A percentile compares a stretch with the other conserved stretches of the same genome.
These are phyloP conservation scores for Apamea anceps DNA, from an alignment of 2,888 invertebrate species.

Conservation along the genomic window DNA sequence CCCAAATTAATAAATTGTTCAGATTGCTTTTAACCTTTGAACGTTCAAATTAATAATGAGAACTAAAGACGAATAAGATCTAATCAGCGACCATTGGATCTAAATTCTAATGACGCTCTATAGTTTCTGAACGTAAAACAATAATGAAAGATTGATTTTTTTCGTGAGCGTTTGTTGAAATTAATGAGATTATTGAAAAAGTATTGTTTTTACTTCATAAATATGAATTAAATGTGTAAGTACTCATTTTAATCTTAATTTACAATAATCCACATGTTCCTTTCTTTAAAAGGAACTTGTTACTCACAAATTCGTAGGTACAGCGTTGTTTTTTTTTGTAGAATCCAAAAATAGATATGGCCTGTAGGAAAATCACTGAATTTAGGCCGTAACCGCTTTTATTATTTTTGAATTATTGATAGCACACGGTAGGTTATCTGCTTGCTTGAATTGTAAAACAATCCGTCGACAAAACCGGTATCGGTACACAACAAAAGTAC, in stretches of 20 bases:
- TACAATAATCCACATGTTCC: neutral
- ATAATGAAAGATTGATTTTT: slow-evolving; percentile 56
- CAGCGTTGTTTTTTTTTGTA: slow-evolving; percentile 34
- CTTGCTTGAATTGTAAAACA: neutral
- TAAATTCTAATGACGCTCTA: neutral
- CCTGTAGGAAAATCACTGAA: slow-evolving; percentile 2
- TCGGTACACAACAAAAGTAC: neutral
- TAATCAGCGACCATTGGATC: too few relatives aligned
- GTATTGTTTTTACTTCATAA: neutral
- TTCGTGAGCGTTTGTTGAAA: slow-evolving; percentile 16
- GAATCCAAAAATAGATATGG: slow-evolving; percentile 52
- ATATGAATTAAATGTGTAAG: slow-evolving; percentile 32
- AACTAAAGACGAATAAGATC: neutral
- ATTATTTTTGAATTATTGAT: neutral
- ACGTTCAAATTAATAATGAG: too few relatives aligned
- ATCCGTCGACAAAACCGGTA: slow-evolving; percentile 13
- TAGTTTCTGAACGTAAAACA: slow-evolving; percentile 45
- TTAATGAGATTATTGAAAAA: neutral
- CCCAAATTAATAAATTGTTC: neutral
- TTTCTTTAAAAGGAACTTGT: neutral
- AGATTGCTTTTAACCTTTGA: neutral
- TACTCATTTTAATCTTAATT: neutral
- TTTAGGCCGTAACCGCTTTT: neutral
- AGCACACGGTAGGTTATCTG: neutral
- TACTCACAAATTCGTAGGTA: neutral